These are phyloP conservation scores for Mellilla xanthometata DNA, from an alignment of 2,888 invertebrate species.

Conservation along the genomic window DNA sequence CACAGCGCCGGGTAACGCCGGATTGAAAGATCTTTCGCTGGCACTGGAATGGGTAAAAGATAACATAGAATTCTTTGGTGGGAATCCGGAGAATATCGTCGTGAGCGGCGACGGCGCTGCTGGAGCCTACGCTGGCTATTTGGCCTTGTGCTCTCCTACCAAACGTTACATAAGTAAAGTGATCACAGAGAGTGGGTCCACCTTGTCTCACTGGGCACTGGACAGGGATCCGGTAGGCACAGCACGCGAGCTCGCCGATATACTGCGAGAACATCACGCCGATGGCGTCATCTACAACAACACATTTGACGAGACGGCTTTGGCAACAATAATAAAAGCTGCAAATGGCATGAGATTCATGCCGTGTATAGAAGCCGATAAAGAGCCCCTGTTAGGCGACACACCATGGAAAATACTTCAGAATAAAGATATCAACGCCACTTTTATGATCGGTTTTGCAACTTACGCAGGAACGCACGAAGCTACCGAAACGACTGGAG, in stretches of 20 bases:
- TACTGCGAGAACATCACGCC: slow-evolving; percentile 40
- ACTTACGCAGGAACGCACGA: slow-evolving; percentile 56
- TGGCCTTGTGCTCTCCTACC: slow-evolving; percentile 53
- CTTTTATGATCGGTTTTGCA: slow-evolving; percentile 59
- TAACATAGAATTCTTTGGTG: slow-evolving; percentile 62
- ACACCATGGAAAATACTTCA: slow-evolving; percentile 54
- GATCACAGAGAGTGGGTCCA: slow-evolving; percentile 64
- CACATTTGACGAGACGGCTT: slow-evolving; percentile 31
- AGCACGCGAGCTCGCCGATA: slow-evolving; percentile 51
- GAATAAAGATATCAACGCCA: slow-evolving; percentile 34
- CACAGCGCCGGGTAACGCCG: slow-evolving; percentile 66
- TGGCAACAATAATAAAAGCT: slow-evolving; percentile 38
- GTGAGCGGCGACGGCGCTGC: slow-evolving; percentile 63
- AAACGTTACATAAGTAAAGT: slow-evolving; percentile 52
- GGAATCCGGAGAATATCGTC: slow-evolving; percentile 57
- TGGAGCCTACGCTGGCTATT: slow-evolving; percentile 58
- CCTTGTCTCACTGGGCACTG: slow-evolving; percentile 59
- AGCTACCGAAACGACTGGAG: slow-evolving; percentile 41
- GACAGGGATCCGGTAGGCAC: slow-evolving; percentile 53
- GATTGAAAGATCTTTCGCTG: slow-evolving; percentile 59
- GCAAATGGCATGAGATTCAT: slow-evolving; percentile 42
- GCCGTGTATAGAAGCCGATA: slow-evolving; percentile 53
- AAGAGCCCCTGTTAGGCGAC: slow-evolving; percentile 44
- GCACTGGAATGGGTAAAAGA: slow-evolving; percentile 60
- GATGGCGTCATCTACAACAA: slow-evolving; percentile 18